Percentiles rank a stretch among this genome's conserved stretches.
phyloP scores from a whole-genome alignment of 2,113 vertebrate species.

The Apistogramma diplotaenia region DNA sequence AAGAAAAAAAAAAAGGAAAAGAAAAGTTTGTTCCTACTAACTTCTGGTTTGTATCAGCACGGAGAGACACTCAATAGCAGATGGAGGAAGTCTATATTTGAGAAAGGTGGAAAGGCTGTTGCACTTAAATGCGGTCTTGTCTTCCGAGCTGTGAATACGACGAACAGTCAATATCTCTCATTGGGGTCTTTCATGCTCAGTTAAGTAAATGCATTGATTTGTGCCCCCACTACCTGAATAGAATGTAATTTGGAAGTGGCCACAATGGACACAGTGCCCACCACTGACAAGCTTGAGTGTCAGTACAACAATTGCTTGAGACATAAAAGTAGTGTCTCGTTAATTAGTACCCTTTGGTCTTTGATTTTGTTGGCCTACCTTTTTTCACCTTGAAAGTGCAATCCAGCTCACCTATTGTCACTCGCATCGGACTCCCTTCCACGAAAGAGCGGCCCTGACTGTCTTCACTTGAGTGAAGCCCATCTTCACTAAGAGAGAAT shows the following conservation, averaged over 20 bases:
- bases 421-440: conserved; percentile 33
- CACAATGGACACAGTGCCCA: conserved; percentile 78
- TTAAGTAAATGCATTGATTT: conserved; percentile 86
- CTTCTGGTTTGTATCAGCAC: conserved; percentile 44
- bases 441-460: conserved; percentile 44
- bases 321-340: conserved; percentile 62
- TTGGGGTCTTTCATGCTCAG: conserved; percentile 80
- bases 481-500: conserved; percentile 55
- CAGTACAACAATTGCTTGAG: conserved; percentile 77
- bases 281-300: conserved; percentile 82
- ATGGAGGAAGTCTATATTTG: conserved; percentile 61
- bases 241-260: conserved; percentile 66
- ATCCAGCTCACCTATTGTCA: conserved; percentile 50
- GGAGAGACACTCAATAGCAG: conserved; percentile 61
- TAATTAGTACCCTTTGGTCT: conserved; percentile 63
- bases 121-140: conserved; percentile 72
- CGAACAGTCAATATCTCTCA: conserved; percentile 70
- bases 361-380: conserved; percentile 57
- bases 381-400: conserved; percentile 58
- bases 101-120: conserved; percentile 52
- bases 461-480: conserved; percentile 64
- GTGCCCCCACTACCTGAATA: conserved; percentile 50
- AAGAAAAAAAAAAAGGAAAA: not conserved
- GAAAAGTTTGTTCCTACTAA: conserved; percentile 39
- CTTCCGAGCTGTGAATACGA: conserved; percentile 68